phyloP scores from a whole-genome alignment of 92 coral and sea anemone genomes.

The Heliopora coerulea region DNA sequence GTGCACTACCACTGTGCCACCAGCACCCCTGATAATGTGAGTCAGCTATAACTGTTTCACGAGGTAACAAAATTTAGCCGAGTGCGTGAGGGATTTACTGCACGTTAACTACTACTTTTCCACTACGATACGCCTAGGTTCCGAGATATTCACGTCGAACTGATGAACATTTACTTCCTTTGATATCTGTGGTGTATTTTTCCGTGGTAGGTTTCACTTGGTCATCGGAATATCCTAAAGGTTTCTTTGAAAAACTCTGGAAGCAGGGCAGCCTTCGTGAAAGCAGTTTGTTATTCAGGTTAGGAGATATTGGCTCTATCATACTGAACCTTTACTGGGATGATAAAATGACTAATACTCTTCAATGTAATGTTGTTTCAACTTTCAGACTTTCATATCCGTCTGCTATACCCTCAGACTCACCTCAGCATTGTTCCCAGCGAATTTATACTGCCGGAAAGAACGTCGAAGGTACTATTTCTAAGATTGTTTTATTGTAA shows the following conservation, averaged over 20 bases:
- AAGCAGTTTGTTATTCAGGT: conserved; percentile 93
- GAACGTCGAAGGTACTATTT: conserved; percentile 81
- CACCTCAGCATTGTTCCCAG: conserved; percentile 84
- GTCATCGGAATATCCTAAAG: conserved; percentile 72
- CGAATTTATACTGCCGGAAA: conserved; percentile 77
- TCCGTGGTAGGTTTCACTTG: conserved; percentile 76
- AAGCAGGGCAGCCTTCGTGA: conserved; percentile 90
- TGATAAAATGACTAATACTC: not conserved
- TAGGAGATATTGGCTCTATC: not conserved
- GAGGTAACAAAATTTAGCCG: too few relatives aligned
- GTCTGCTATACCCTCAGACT: conserved; percentile 68
- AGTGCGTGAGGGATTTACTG: too few relatives aligned
- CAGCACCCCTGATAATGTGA: too few relatives aligned
- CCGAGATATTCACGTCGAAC: too few relatives aligned
- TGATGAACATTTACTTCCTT: too few relatives aligned
- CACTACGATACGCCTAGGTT: too few relatives aligned
- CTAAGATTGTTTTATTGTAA: not conserved
- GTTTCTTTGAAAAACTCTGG: conserved; percentile 84
- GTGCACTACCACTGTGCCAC: too few relatives aligned
- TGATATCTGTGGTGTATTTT: too few relatives aligned
- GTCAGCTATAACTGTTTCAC: too few relatives aligned
- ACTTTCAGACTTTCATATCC: conserved; percentile 68
- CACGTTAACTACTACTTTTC: too few relatives aligned
- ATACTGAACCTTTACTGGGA: not conserved
- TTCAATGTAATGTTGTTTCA: not conserved